Base-by-base conservation (phyloP, 2,888 invertebrate species). In the Macroteleia sp. region DNA sequence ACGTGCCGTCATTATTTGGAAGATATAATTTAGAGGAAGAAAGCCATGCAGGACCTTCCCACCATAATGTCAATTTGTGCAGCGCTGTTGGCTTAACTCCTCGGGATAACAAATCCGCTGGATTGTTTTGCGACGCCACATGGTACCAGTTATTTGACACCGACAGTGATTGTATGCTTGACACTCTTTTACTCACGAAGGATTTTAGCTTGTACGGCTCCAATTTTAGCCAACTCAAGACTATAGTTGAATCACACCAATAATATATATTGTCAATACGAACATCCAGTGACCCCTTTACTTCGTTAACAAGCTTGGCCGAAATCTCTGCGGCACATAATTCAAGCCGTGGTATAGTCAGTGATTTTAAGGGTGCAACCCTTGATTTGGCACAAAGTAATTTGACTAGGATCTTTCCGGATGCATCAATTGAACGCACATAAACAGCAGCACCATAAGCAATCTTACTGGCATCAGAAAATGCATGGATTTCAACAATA, bases 181-280 rank as follows among this genome's bases (percentile, higher is more conserved):
- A 19, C 2, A 71, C 62, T 5, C 73, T 14, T 56, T 64, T 73
- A 0, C 81, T 76, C 0, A 86, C 83, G 39, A 85, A 86, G 0
- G 79, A 79, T 50, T 83, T 81, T 54, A 81, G 75, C 5, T 19
- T 64, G 17, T 28, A 42, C 5, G 80, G 66, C 25, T 67, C 41
- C 1, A 69, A 52, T 4, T 39, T 42, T 9, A 86, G 48, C 84
- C 85, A 86, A n/a, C 61, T 44, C 22, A 86, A 67, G 0, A 79
- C 80, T 3, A 86, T 83, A 0, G 73, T 80, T 0, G 83, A 84
- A 57, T 87, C 85, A 5, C 25, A 25, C 25, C 25, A 25, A 6
- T 25, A 25, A 25, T 25, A 25, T 75, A 25, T 25, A 6, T 6
- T 6, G 6, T 25, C 25, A 5, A 25, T 6, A 25, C 6, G 25